These are phyloP conservation scores for Indicator indicator DNA, from an alignment of 2,113 vertebrate species.

Conservation along the genomic window DNA sequence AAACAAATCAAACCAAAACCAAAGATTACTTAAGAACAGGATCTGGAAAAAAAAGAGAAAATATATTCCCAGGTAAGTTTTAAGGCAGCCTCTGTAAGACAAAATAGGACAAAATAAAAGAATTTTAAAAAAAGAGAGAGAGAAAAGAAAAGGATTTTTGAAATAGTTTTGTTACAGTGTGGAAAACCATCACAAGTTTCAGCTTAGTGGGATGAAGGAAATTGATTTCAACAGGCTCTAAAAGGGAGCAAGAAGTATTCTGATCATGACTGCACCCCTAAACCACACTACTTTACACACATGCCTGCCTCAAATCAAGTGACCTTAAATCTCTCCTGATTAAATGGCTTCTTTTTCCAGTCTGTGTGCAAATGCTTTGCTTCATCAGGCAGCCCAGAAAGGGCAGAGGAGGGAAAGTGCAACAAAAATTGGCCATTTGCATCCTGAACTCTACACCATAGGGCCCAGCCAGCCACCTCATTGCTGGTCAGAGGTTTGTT, in stretches of 20 bases:
- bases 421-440: not conserved
- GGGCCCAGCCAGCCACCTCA: not conserved
- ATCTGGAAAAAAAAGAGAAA: not conserved
- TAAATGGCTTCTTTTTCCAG: not conserved
- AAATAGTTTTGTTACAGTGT: too few relatives aligned
- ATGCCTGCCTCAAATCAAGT: not conserved
- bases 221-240: not conserved
- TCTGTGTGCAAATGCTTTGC: rapidly evolving
- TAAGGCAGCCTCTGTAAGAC: not conserved
- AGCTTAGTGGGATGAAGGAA: not conserved
- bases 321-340: not conserved
- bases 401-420: not conserved
- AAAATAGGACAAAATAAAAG: not conserved
- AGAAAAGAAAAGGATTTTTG: too few relatives aligned
- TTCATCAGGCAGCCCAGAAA: not conserved
- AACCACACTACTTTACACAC: not conserved
- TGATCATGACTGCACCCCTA: not conserved
- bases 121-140: not conserved
- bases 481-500: not conserved
- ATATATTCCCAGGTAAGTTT: slow-evolving; percentile 11
- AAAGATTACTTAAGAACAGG: not conserved
- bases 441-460: not conserved
- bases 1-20: not conserved
- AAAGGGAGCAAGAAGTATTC: not conserved
- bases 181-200: not conserved